A percentile compares a stretch with the other conserved stretches of the same genome.
Evolutionary conservation across 2,797 vertebrate genomes (phyloP).

Genomic region (Sebastes oblongus): DNA sequence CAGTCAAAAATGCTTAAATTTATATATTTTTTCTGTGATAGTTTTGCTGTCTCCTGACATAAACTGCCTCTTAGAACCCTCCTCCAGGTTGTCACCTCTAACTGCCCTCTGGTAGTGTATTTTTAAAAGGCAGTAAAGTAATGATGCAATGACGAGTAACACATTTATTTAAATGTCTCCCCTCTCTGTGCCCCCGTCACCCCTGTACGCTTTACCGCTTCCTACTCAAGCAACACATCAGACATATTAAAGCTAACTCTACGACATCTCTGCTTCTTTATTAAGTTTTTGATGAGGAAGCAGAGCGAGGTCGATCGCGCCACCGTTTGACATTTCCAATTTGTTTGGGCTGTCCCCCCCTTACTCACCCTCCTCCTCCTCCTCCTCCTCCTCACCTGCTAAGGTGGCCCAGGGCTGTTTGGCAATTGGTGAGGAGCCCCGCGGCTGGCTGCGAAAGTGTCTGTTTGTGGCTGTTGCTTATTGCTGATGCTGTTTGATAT

Average conservation of each 20-base stretch:
- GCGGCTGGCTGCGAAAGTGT: conserved; percentile 45
- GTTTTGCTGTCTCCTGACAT: no score
- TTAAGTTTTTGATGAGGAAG: conserved; percentile 10
- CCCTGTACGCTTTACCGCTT: neutral
- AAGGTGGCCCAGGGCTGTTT: conserved; percentile 33
- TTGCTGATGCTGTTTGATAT: conserved; percentile 74
- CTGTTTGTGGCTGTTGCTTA: conserved; percentile 61
- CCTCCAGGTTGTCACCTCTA: conserved; percentile 3
- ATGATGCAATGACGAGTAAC: conserved; percentile 50
- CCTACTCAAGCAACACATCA: neutral
- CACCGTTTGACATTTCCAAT: conserved; percentile 28
- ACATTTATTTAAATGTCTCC: neutral
- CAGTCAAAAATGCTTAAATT: neutral
- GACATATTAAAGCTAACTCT: neutral
- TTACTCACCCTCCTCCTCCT: neutral
- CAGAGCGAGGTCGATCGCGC: neutral
- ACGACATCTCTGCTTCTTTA: neutral
- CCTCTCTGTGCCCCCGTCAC: neutral
- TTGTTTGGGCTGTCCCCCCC: neutral
- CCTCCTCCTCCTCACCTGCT: neutral
- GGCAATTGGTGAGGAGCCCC: conserved; percentile 7
- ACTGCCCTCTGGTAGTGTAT: neutral
- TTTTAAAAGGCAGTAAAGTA: conserved; percentile 8
- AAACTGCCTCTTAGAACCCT: neutral
- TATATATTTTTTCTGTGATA: neutral